Evolutionary conservation across 1,140 invertebrate genomes (phyloP), one percentile per base, ranked within the genome.

Genomic region (Drosophila ohnishii): DNA sequence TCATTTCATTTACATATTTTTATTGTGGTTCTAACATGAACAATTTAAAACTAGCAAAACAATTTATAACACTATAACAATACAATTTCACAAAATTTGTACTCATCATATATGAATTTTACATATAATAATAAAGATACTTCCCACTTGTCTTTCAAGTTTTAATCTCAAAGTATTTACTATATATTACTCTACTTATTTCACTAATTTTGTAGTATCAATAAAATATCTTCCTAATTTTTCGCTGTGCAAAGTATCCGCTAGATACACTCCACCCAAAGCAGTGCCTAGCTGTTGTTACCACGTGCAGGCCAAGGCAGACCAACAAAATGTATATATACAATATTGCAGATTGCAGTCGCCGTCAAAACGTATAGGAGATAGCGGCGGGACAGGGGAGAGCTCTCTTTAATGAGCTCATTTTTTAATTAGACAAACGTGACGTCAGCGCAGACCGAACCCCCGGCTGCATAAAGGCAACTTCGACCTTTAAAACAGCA

Each of bases 361-460:
- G 40, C 1, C 6, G 19, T 14, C 10, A n/a, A 40, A 53, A 22
- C 8, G 13, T 10, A 37, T 39, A 30, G 40, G 28, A 40, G 19
- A 45, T 58, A 57, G 16, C 45, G 35, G 28, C 32, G 39, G 19
- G 22, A 30, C 22, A 30, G 28, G 35, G 50, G 28, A 39, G 34
- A 10, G 39, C 35, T 47, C 40, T 53, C 75, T 87, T 83, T 86
- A 82, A 86, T 87, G 83, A 86, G 83, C 78, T 86, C 79, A 87
- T 86, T 82, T 87, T 87, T 79, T 83, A 87, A 86, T 86, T 87
- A 76, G 64, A 44, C 66, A 19, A 67, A 87, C 83, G 83, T 86
- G 83, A 86, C 79, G 75, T 87, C 83, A 86, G 44, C 48, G 40
- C 16, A 51, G 25, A 28, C 25, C 1, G 25, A 28, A 28, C 25